Base-by-base conservation (phyloP, 2,888 invertebrate species). In the Diaperis boleti region DNA sequence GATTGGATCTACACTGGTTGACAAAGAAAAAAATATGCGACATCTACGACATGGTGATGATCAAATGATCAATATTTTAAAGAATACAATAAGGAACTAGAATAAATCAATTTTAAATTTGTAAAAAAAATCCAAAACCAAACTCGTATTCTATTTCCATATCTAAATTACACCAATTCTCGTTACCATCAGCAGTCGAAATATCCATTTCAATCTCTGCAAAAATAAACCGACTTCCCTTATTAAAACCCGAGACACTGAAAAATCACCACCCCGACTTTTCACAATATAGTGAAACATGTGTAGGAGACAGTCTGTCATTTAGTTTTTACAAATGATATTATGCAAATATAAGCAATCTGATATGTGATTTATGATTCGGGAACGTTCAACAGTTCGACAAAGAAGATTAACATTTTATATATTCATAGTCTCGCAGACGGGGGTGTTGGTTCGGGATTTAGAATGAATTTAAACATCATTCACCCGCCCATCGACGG, bases 341-440 rank as follows among this genome's bases (percentile, higher is more conserved):
- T 64, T 64, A 60, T 60, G 50, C 65, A 73, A 72, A 74, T 72
- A 63, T 35, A 59, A 54, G 54, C 59, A 64, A 67, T 65, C 65
- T 67, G 64, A 68, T 64, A 59, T 59, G 73, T 74, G 74, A 75
- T 75, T 75, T 74, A 75, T 75, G 72, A 61, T 64, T 62, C 64
- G 33, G 55, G 69, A 60, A 68, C 69, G 68, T 74, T 74, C 74
- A 74, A 76, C 74, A 74, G 75, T 69, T 71, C 72, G 74, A 74
- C 72, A 73, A 74, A 69, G 68, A 68, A 73, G 73, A 75, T 76
- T 75, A 73, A 68, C 67, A 67, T 70, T 74, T 76, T 77, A 74
- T 69, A 66, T 74, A 75, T 75, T 74, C 74, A 74, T 75, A 72
- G 74, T 26, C 26, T 59, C 33, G 45, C 15, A 22, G 47, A 57